A percentile compares a stretch with the other conserved stretches of the same genome.
Conservation (phyloP, 2,888 invertebrate species). For the Acronicta leporina region DNA sequence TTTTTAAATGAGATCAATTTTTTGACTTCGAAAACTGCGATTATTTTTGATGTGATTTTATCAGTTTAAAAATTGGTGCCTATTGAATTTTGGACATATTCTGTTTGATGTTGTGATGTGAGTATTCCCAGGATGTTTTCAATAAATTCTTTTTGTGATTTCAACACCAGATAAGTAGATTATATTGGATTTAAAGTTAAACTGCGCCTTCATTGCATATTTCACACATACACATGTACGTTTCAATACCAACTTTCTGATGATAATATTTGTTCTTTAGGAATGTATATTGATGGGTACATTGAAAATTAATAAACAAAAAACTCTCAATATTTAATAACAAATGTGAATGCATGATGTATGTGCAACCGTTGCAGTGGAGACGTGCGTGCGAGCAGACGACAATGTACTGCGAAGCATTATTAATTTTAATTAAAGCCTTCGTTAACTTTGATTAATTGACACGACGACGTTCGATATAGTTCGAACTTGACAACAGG, state of each 20-base stretch:
- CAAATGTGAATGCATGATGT: conserved; percentile 44
- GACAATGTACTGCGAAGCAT: conserved; percentile 55
- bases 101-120: conserved; percentile 25
- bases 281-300: too few species aligned
- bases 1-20: conserved; percentile 79
- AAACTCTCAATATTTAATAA: conserved; percentile 33
- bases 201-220: too few species aligned
- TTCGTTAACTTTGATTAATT: conserved; percentile 71
- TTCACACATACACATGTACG: too few species aligned
- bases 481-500: conserved; percentile 6
- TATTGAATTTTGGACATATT: conserved; percentile 41
- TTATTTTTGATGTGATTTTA: conserved; percentile 53
- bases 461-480: conserved; percentile 53
- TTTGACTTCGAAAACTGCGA: conserved; percentile 56
- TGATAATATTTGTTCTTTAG: not conserved
- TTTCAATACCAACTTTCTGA: too few species aligned
- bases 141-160: conserved; percentile 5
- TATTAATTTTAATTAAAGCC: conserved; percentile 70
- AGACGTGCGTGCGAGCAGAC: conserved; percentile 44
- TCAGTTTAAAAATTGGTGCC: conserved; percentile 56
- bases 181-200: not conserved
- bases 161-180: conserved; percentile 17
- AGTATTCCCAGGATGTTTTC: conserved; percentile 22
- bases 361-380: conserved; percentile 40
- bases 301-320: conserved; percentile 1